Evolutionary conservation across 2,888 invertebrate genomes (phyloP), one percentile per base, ranked within the genome.

Genomic region (Oscheius sp.): DNA sequence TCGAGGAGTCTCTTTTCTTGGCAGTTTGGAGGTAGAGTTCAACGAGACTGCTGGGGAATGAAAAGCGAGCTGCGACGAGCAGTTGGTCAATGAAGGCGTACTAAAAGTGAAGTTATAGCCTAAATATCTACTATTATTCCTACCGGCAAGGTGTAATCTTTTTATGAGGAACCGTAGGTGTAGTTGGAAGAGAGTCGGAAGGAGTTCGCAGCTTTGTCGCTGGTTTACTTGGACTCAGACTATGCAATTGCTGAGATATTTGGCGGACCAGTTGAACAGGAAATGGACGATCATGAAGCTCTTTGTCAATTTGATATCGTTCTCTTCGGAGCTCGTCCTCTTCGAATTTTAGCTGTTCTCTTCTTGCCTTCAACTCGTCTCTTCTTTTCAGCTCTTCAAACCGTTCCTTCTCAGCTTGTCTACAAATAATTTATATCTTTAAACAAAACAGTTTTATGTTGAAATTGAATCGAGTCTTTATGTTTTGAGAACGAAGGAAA

Each of bases 111-210:
- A 39, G 37, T 48, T 31, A 27, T 55, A 55, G 31, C 15, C 31
- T 4, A 27, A 8, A 4, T 31, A 31, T 55, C n/a, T 23, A 23
- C 23, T 8, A 23, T 0, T 23, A 39, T 42, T 29, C 39, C 1
- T 10, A 61, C 61, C 61, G 46, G 58, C 61, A 65, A 29, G 68
- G 68, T 17, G 64, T 39, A 10, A 57, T 50, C 27, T 65, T 65
- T 23, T 48, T 46, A 33, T 68, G 70, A 39, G 48, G 65, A 17
- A 68, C 69, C 5, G 76, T 76, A 2, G 81, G 81, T 12, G 81
- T 79, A 1, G 81, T 74, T 4, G 81, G 76, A 23, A 81, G 72
- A 8, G 81, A 81, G 34, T 74, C 79, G n/a, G 75, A 76, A 23
- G 78, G 68, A 15, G 37, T 53, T 3, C 66, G 34, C 4, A 12